These are phyloP conservation scores for Piliocolobus tephrosceles DNA, from an alignment of 2,113 vertebrate species.

Conservation along the genomic window DNA sequence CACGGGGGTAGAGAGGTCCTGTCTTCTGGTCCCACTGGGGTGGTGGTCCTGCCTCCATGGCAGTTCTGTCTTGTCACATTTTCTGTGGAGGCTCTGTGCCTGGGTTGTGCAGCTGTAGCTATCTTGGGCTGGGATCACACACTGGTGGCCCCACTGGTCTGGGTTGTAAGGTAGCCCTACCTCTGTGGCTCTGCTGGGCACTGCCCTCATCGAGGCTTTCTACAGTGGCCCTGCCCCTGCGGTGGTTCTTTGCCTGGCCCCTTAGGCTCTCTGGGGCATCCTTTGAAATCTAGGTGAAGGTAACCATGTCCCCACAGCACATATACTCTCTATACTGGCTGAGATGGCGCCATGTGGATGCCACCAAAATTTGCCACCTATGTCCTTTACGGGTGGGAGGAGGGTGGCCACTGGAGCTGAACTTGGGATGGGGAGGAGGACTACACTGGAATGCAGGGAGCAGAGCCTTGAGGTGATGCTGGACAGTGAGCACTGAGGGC, in stretches of 20 bases:
- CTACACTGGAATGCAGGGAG: background rate
- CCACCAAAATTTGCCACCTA: background rate
- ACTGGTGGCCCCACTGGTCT: background rate
- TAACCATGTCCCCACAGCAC: background rate
- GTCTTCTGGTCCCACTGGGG: too few species aligned
- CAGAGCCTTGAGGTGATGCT: background rate
- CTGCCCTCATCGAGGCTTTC: too few species aligned
- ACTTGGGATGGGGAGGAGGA: background rate
- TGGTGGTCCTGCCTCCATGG: background rate
- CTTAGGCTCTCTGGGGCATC: background rate
- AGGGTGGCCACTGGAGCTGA: background rate
- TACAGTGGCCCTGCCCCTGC: background rate
- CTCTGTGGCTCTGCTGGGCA: background rate
- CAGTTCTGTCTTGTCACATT: background rate
- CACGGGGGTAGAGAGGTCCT: background rate
- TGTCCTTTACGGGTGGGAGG: background rate
- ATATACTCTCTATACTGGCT: background rate
- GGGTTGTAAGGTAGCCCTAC: too few species aligned
- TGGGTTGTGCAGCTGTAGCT: background rate
- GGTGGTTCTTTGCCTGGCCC: background rate
- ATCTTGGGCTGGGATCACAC: background rate
- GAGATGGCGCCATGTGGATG: background rate
- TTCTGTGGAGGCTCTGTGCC: background rate
- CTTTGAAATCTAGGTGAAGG: background rate
- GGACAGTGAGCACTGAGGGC: too few species aligned